Conservation (phyloP, 2,888 invertebrate species). For the Atherix ibis region DNA sequence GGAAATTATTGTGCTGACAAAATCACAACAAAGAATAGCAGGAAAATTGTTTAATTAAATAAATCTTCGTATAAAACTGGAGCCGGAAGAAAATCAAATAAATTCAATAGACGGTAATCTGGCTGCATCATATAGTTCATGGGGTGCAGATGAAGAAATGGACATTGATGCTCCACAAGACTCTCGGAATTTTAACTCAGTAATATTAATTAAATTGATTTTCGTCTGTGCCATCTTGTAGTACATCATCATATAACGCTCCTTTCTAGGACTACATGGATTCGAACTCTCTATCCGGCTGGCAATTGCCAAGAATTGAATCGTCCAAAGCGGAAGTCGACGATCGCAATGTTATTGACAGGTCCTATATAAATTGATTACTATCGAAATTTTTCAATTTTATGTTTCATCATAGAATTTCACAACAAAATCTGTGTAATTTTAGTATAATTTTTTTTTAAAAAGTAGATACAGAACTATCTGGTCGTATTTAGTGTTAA, state of each 20-base stretch:
- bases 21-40: no score
- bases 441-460: no score
- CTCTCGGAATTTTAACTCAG: neutral
- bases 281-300: slow-evolving; percentile 12
- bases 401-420: no score
- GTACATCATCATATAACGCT: neutral
- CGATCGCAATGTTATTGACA: slow-evolving; percentile 28
- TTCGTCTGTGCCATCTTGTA: slow-evolving; percentile 1
- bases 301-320: slow-evolving; percentile 5
- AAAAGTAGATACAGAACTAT: no score
- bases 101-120: no score
- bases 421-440: no score
- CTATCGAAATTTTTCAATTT: neutral
- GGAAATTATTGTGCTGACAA: no score
- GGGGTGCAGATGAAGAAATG: slow-evolving; percentile 21
- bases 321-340: slow-evolving; percentile 22
- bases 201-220: neutral
- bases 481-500: no score
- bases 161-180: slow-evolving; percentile 27
- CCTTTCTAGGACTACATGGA: slow-evolving; percentile 3
- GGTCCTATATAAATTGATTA: slow-evolving; percentile 15
- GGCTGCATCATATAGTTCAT: no score
- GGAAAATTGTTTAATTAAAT: no score
- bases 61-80: no score
- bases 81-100: no score